phyloP scores from a whole-genome alignment of 2,888 invertebrate genomes.

The Tenthredo notha region DNA sequence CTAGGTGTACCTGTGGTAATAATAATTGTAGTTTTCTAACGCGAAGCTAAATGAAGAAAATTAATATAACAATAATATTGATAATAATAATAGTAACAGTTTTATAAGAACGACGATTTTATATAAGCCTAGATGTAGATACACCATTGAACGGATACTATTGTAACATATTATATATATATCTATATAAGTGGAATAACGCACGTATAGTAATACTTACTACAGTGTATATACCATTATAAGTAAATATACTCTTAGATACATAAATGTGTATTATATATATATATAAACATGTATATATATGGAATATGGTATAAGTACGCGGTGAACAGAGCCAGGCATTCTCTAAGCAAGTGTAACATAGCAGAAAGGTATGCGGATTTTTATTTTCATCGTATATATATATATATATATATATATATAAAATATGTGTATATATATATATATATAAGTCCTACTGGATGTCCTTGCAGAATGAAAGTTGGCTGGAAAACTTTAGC shows the following conservation, averaged over 20 bases:
- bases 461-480: conserved; percentile 75
- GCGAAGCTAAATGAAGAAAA: background rate
- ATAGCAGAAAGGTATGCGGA: conserved; percentile 44
- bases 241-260: background rate
- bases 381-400: conserved; percentile 14
- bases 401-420: background rate
- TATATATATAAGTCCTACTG: conserved; percentile 59
- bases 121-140: background rate
- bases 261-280: background rate
- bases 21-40: background rate
- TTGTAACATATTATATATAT: background rate
- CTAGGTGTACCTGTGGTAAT: background rate
- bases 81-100: too few species aligned
- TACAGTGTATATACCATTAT: too few species aligned
- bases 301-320: background rate
- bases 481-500: conserved; percentile 67
- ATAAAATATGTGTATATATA: background rate
- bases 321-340: conserved; percentile 24
- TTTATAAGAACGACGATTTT: background rate
- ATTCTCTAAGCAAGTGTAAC: conserved; percentile 48
- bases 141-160: background rate
- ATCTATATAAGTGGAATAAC: background rate
- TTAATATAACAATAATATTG: background rate
- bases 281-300: too few species aligned
- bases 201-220: too few species aligned